These are phyloP conservation scores for Phorcus lineatus DNA, from an alignment of 2,888 invertebrate species.

Conservation along the genomic window DNA sequence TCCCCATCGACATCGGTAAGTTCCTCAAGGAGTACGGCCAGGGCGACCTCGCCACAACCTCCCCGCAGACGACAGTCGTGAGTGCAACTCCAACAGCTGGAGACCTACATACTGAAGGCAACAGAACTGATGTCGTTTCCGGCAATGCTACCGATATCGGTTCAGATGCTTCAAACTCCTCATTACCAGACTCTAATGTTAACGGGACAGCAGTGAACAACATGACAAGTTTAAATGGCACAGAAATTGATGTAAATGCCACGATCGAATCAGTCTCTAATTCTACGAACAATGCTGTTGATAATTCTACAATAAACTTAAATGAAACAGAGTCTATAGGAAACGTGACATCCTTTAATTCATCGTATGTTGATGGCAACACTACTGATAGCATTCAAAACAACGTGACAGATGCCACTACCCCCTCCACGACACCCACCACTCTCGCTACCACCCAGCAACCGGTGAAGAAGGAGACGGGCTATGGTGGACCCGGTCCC, in stretches of 20 bases:
- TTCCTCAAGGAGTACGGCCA: background rate
- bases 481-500: background rate
- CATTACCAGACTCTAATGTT: background rate
- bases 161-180: background rate
- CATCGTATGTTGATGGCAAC: background rate
- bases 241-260: background rate
- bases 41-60: background rate
- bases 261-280: background rate
- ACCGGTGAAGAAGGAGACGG: background rate
- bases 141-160: background rate
- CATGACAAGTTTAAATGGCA: background rate
- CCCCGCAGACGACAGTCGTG: background rate
- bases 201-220: background rate
- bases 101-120: background rate
- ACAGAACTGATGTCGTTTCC: background rate
- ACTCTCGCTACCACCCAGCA: background rate
- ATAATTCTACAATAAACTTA: background rate
- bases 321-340: background rate
- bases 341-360: background rate
- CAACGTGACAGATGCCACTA: background rate
- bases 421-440: background rate
- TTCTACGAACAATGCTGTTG: background rate
- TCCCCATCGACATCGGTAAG: background rate
- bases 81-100: background rate
- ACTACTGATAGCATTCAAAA: background rate